phyloP scores from a whole-genome alignment of 2,888 invertebrate species.

The Ectemnius lituratus region DNA sequence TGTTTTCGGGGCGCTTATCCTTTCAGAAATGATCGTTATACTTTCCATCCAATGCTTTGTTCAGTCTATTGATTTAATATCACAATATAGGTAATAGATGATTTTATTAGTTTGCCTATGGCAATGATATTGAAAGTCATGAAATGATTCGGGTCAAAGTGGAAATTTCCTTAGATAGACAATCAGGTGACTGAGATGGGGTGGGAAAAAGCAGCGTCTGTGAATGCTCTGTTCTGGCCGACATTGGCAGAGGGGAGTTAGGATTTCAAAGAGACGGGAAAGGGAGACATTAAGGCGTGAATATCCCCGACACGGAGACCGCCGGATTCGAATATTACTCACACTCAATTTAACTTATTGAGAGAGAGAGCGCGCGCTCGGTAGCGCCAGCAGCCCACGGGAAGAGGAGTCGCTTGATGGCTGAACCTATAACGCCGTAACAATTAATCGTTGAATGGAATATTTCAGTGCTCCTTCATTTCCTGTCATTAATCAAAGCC shows the following conservation, averaged over 20 bases:
- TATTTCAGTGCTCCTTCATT: conserved; percentile 47
- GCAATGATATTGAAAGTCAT: background rate
- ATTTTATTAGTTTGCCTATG: background rate
- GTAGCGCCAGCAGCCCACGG: too few relatives aligned
- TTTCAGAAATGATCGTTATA: too few relatives aligned
- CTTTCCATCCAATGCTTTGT: too few relatives aligned
- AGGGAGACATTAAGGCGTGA: conserved; percentile 59
- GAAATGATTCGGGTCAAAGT: background rate
- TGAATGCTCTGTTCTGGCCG: conserved; percentile 23
- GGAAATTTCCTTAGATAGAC: conserved; percentile 19
- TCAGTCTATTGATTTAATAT: too few relatives aligned
- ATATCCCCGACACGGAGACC: conserved; percentile 46
- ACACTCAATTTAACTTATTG: conserved; percentile 73
- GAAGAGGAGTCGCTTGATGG: conserved; percentile 47
- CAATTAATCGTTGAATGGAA: conserved; percentile 66
- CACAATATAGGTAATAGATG: background rate
- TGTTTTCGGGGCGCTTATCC: too few relatives aligned
- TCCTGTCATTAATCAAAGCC: conserved; percentile 56
- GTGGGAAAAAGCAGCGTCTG: conserved; percentile 32
- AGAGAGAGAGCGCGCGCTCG: conserved; percentile 43
- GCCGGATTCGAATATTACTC: conserved; percentile 69
- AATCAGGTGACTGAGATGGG: conserved; percentile 28
- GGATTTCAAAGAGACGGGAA: conserved; percentile 40
- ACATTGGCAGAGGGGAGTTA: conserved; percentile 28
- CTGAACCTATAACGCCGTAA: conserved; percentile 61